Evolutionary conservation across 2,113 vertebrate species (phyloP).

Genomic region (Dolichallabes microphthalmus): DNA sequence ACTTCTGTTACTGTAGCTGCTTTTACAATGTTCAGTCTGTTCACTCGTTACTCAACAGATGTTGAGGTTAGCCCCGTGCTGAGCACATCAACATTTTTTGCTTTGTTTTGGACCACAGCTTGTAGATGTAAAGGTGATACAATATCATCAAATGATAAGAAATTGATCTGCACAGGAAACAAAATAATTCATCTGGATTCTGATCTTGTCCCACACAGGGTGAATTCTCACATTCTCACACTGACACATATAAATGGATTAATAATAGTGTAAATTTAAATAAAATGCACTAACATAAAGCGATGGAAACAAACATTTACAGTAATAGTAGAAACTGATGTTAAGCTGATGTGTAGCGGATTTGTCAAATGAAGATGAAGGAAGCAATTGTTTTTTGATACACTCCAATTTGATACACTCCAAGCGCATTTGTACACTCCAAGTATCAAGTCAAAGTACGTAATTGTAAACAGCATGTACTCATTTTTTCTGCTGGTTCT

Average conservation of each 20-base stretch:
- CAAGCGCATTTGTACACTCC: background rate
- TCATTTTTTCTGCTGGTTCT: background rate
- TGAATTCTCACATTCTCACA: background rate
- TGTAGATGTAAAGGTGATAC: background rate
- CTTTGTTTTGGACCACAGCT: background rate
- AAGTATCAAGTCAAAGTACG: background rate
- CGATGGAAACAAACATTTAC: background rate
- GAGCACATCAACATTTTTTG: background rate
- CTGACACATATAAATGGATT: background rate
- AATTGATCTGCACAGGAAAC: conserved; percentile 28
- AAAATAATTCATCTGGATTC: background rate
- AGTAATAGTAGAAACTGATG: background rate
- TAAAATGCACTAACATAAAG: background rate
- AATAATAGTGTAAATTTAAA: background rate
- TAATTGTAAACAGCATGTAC: background rate
- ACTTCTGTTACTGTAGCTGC: background rate
- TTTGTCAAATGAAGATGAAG: background rate
- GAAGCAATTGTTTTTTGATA: background rate
- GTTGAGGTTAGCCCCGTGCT: background rate
- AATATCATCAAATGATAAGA: conserved; percentile 9
- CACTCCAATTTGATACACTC: no score
- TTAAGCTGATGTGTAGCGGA: background rate
- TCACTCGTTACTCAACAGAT: background rate
- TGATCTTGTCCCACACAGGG: background rate
- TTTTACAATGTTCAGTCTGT: background rate